Evolutionary conservation across 2,888 invertebrate genomes (phyloP).

Genomic region (Tricholauxania praeusta): DNA sequence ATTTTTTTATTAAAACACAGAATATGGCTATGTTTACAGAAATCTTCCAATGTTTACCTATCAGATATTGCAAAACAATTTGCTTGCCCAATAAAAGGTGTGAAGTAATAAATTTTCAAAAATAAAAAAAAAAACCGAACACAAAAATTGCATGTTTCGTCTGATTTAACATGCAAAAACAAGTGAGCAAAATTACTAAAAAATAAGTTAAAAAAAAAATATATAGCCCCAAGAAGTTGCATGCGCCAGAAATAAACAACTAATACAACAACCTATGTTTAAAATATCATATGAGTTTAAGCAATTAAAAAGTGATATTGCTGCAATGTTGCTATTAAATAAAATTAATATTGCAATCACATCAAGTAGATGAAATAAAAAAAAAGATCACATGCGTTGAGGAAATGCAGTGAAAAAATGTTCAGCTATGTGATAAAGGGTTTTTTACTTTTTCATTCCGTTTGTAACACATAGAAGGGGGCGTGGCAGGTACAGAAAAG

Average conservation of each 20-base stretch:
- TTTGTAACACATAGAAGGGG: too few relatives aligned
- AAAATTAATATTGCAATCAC: too few relatives aligned
- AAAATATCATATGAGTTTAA: too few relatives aligned
- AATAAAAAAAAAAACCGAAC: neutral
- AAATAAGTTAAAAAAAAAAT: neutral
- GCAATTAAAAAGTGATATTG: too few relatives aligned
- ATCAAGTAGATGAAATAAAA: too few relatives aligned
- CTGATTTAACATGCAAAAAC: slow-evolving; percentile 11
- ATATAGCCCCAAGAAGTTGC: slow-evolving; percentile 5
- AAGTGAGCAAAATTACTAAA: slow-evolving; percentile 4
- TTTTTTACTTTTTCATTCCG: too few relatives aligned
- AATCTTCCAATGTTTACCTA: neutral
- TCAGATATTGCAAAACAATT: slow-evolving; percentile 4
- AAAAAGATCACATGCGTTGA: too few relatives aligned
- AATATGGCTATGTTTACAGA: neutral
- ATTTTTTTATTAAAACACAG: too few relatives aligned
- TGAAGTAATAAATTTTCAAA: neutral
- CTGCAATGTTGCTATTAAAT: too few relatives aligned
- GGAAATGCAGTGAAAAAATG: too few relatives aligned
- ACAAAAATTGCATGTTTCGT: slow-evolving; percentile 14
- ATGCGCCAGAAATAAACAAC: slow-evolving; percentile 18
- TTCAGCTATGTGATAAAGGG: too few relatives aligned
- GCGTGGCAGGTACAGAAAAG: too few relatives aligned
- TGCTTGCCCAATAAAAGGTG: slow-evolving; percentile 5
- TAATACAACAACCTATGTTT: neutral